Conservation (phyloP, 2,113 vertebrate species). For the Cnemophilus loriae region DNA sequence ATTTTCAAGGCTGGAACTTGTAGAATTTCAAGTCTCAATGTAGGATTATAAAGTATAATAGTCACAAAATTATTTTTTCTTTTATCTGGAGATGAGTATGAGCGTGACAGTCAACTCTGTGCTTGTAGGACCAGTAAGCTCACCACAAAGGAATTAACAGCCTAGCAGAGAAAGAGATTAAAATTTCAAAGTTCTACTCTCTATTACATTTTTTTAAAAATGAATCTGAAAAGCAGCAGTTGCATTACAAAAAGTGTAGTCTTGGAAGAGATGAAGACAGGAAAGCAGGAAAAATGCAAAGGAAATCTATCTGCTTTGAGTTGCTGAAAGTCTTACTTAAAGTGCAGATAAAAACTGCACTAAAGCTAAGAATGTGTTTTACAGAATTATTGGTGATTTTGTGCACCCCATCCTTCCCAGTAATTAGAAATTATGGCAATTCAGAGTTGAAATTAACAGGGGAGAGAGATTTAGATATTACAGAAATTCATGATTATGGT, state of each 20-base stretch:
- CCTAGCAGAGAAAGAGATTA: neutral
- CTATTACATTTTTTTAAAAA: neutral
- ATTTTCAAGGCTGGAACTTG: neutral
- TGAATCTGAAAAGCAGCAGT: neutral
- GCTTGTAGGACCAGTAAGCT: neutral
- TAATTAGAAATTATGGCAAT: neutral
- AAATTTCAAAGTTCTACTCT: neutral
- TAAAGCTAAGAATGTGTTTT: neutral
- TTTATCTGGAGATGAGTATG: neutral
- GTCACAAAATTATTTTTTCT: neutral
- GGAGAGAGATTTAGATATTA: neutral
- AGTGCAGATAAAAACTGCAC: neutral
- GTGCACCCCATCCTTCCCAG: neutral
- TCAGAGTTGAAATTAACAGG: neutral
- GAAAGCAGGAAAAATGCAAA: neutral
- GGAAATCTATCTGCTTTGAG: neutral
- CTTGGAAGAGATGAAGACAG: neutral
- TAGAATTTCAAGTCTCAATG: neutral
- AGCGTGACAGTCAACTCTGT: neutral
- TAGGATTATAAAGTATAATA: neutral
- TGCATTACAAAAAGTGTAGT: neutral
- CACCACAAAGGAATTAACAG: neutral
- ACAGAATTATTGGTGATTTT: neutral
- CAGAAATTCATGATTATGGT: neutral
- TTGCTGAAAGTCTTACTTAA: neutral